Percentiles rank a stretch among this genome's conserved stretches.
phyloP scores from a whole-genome alignment of 2,113 vertebrate genomes.

The Holacanthus passer region DNA sequence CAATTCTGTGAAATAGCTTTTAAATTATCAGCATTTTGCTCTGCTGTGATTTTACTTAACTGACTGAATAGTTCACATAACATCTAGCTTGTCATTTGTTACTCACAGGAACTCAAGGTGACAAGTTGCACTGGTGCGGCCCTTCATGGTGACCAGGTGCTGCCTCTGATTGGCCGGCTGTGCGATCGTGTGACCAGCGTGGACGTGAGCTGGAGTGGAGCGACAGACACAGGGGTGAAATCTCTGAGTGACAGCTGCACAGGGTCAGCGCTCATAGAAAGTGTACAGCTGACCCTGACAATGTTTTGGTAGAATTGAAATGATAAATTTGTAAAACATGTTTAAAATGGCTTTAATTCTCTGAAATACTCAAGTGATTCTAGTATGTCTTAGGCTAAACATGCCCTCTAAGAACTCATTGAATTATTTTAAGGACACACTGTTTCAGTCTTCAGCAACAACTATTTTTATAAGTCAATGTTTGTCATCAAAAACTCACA shows the following conservation, averaged over 20 bases:
- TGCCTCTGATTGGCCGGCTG: constrained; percentile 63
- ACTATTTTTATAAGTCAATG: background rate
- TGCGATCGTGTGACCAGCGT: constrained; percentile 66
- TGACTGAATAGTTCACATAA: background rate
- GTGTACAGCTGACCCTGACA: no score
- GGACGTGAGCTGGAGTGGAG: constrained; percentile 77
- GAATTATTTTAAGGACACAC: background rate
- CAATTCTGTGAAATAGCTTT: no score
- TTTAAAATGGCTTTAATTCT: no score
- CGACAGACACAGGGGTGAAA: constrained; percentile 73
- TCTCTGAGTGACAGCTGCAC: constrained; percentile 53
- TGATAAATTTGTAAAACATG: no score
- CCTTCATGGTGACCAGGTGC: constrained; percentile 69
- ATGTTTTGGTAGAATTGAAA: no score
- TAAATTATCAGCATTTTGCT: no score
- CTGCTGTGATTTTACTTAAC: no score
- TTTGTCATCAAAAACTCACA: background rate
- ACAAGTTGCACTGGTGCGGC: constrained; percentile 71
- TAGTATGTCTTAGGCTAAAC: background rate
- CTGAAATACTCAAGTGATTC: background rate
- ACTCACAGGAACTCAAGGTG: constrained; percentile 72
- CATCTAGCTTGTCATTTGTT: constrained; percentile 1
- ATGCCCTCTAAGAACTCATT: background rate
- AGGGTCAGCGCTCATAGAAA: no score
- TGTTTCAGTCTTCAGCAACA: background rate